phyloP scores from a whole-genome alignment of 2,797 vertebrate genomes.

The Syncerus caffer region DNA sequence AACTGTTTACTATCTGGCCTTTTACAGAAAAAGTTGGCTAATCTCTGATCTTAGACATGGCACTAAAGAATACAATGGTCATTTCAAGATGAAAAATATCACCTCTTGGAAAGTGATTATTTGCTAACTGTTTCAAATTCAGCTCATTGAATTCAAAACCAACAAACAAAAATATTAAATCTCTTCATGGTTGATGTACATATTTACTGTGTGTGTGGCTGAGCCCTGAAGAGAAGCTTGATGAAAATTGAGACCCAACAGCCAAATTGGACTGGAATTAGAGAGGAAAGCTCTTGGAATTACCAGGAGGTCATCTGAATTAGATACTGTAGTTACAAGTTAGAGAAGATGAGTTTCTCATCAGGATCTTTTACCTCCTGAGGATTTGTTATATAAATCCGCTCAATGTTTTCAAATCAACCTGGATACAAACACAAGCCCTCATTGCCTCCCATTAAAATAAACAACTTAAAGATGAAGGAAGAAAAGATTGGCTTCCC shows the following conservation, averaged over 20 bases:
- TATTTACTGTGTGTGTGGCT: neutral
- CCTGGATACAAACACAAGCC: neutral
- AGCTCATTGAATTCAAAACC: neutral
- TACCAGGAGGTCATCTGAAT: neutral
- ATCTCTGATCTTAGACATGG: neutral
- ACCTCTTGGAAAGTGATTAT: neutral
- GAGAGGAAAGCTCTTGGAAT: neutral
- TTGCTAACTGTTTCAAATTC: neutral
- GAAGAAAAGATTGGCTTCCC: neutral
- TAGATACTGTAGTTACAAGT: neutral
- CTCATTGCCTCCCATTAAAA: conserved; percentile 14
- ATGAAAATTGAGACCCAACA: neutral
- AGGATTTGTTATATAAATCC: conserved; percentile 45
- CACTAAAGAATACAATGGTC: neutral
- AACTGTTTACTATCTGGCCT: neutral
- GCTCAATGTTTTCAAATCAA: conserved; percentile 42
- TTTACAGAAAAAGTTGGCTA: neutral
- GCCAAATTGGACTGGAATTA: neutral
- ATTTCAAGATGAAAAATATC: neutral
- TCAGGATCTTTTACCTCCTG: neutral
- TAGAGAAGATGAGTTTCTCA: conserved; percentile 36
- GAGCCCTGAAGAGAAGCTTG: neutral
- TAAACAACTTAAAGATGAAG: neutral
- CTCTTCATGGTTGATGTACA: neutral
- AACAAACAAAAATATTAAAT: neutral